phyloP scores from a whole-genome alignment of 2,888 invertebrate genomes.

The Malacosoma neustria region DNA sequence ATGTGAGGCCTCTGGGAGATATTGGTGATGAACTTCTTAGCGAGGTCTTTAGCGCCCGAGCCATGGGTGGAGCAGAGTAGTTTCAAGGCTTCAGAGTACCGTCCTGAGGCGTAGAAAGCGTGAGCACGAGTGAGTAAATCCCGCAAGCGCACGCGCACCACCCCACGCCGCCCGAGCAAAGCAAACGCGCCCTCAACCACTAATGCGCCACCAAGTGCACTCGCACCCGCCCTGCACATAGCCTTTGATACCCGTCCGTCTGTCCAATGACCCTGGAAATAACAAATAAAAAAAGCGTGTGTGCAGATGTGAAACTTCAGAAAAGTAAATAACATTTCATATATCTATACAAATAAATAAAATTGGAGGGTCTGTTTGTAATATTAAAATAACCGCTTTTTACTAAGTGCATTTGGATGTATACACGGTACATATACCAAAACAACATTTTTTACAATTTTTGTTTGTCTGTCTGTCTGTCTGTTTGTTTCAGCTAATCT shows the following conservation, averaged over 20 bases:
- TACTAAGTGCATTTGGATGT: too few relatives aligned
- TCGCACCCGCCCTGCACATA: constrained; percentile 73
- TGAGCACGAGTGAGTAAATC: constrained; percentile 69
- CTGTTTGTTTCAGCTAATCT: too few relatives aligned
- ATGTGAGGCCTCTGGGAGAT: constrained; percentile 48
- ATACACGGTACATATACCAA: too few relatives aligned
- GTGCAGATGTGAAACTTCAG: too few relatives aligned
- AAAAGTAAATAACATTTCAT: too few relatives aligned
- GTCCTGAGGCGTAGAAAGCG: constrained; percentile 76
- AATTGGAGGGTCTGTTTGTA: too few relatives aligned
- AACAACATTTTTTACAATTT: too few relatives aligned
- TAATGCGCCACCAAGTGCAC: constrained; percentile 65
- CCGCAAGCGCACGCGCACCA: constrained; percentile 78
- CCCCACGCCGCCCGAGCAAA: constrained; percentile 75
- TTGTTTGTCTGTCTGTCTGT: too few relatives aligned
- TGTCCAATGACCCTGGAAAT: constrained; percentile 88
- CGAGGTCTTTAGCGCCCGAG: constrained; percentile 34
- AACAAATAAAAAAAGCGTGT: background rate
- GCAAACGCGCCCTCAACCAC: constrained; percentile 71
- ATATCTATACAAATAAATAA: too few relatives aligned
- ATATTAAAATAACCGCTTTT: too few relatives aligned
- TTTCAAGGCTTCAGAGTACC: constrained; percentile 57
- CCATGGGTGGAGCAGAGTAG: constrained; percentile 43
- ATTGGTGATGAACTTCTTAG: constrained; percentile 33
- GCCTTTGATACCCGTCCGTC: constrained; percentile 91